Percentiles rank a stretch among this genome's conserved stretches.
Conservation (phyloP, 2,888 invertebrate genomes). For the Apamea monoglypha region DNA sequence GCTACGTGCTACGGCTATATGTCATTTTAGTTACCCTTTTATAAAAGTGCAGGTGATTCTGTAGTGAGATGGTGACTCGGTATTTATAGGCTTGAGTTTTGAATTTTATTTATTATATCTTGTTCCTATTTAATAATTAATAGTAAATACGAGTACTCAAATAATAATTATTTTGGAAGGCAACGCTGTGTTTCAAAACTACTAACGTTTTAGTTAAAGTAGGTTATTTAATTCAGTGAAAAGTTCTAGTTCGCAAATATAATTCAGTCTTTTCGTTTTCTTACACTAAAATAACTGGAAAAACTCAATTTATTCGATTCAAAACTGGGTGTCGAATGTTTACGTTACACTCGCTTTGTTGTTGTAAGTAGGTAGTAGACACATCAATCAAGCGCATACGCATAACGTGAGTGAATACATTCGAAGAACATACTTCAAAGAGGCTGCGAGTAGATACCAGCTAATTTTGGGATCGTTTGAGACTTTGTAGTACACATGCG, state of each 20-base stretch:
- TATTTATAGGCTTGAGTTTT: background rate
- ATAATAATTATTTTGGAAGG: background rate
- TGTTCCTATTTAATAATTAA: background rate
- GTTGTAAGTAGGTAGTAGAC: slow-evolving; percentile 49
- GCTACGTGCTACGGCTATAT: background rate
- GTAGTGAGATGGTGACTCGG: background rate
- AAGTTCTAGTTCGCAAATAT: background rate
- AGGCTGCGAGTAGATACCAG: slow-evolving; percentile 52
- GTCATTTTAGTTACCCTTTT: background rate
- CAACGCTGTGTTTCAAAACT: background rate
- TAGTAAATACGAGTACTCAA: background rate
- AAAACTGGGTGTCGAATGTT: slow-evolving; percentile 27
- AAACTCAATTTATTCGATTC: slow-evolving; percentile 9
- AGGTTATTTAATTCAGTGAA: background rate
- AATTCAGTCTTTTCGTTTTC: background rate
- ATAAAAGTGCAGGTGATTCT: background rate
- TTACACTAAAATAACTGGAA: slow-evolving; percentile 14
- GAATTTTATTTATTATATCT: background rate
- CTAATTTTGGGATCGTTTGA: slow-evolving; percentile 63
- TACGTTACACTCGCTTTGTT: slow-evolving; percentile 40
- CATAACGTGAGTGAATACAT: slow-evolving; percentile 60
- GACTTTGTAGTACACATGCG: slow-evolving; percentile 51
- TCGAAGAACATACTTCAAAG: slow-evolving; percentile 64
- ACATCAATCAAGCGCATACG: slow-evolving; percentile 62
- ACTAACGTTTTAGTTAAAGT: background rate